Conservation (phyloP, 2,888 invertebrate species). For the Lepas anatifera region DNA sequence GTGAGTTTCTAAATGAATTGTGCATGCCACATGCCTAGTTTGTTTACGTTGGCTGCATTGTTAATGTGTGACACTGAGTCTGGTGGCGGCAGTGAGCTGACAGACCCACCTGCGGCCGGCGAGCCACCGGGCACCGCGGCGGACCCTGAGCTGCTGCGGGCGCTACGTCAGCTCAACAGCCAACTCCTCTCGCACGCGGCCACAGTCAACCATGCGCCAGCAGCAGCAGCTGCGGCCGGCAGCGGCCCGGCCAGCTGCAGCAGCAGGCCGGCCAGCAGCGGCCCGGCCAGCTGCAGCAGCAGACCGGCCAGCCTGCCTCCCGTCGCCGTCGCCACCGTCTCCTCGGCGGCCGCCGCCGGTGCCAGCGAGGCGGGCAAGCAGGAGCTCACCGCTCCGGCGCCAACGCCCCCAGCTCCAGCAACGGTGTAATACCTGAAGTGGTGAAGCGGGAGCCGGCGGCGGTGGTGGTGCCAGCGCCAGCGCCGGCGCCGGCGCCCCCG, state of each 20-base stretch:
- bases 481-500: not conserved
- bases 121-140: not conserved
- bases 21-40: no score
- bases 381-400: not conserved
- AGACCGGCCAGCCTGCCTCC: not conserved
- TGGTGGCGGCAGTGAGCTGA: not conserved
- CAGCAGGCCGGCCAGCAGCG: not conserved
- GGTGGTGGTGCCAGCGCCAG: not conserved
- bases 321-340: not conserved
- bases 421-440: not conserved
- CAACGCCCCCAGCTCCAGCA: not conserved
- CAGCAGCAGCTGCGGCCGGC: not conserved
- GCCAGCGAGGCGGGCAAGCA: not conserved
- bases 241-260: not conserved
- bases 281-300: no score
- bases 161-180: slow-evolving; percentile 7
- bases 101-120: not conserved
- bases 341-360: not conserved
- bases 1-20: no score
- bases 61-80: no score
- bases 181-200: not conserved
- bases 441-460: not conserved
- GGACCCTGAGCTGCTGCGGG: slow-evolving; percentile 7
- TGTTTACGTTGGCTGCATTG: no score
- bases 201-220: not conserved